Evolutionary conservation across 2,113 vertebrate genomes (phyloP), one percentile per base, ranked within the genome.

Genomic region (rat (Rattus norvegicus)): DNA sequence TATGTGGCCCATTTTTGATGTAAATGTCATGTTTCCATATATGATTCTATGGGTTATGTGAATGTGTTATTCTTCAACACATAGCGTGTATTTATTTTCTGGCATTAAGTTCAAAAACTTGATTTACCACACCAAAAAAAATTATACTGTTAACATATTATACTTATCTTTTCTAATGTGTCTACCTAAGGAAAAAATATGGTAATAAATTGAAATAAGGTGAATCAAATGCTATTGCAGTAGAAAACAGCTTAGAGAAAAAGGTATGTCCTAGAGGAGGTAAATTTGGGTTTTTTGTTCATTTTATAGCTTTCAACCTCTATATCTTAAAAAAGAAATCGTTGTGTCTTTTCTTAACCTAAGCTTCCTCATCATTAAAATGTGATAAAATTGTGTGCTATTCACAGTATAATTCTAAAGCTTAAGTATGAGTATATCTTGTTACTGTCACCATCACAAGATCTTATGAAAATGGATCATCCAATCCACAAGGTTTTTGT

Each of bases 251-350:
- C 73, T 93, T 54, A 24, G 33, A 84, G 65, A 81, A 24, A 49
- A 75, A 56, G 1, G 0, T 16, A 86, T 1, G 0, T 2, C 47
- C 1, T 26, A 24, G 2, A 72, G 0, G 2, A 76, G 3, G 67
- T 49, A 95, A 70, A 59, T 6, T 28, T 85, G 22, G 43, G 0
- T 92, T 93, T 95, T 47, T 76, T 63, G 24, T 47, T 89, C 24
- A 80, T 70, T 88, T 70, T 36, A 20, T 70, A 75, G 72, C 54
- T 83, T 26, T 75, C 22, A 63, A 72, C 20, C 20, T 96, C 30
- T 79, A 17, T 20, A 26, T 67, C 22, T 94, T 2, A 1, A 7
- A 47, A 17, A 81, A 83, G 16, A 81, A 75, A 43, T 76, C 43
- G 79, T 63, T 89, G 4, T 26, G 2, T 79, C 39, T 65, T 79